These are phyloP conservation scores for Anthopleura xanthogrammica DNA, from an alignment of 92 coral and sea anemone species.

Conservation along the genomic window DNA sequence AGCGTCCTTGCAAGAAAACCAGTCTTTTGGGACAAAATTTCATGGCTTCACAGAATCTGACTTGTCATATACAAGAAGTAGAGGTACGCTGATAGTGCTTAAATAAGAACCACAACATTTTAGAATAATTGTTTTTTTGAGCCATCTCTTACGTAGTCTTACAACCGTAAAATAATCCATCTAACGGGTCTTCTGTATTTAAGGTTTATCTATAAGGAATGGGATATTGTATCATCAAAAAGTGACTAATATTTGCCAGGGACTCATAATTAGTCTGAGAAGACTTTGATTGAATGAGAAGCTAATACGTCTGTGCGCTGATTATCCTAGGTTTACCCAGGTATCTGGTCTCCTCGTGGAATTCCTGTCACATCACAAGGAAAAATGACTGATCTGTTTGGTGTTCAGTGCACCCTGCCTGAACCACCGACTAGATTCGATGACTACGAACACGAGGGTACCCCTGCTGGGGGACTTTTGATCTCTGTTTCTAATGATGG, in stretches of 20 bases:
- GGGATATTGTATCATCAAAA: too few relatives aligned
- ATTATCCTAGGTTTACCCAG: conserved; percentile 23
- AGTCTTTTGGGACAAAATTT: conserved; percentile 49
- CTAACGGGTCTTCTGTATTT: too few relatives aligned
- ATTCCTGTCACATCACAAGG: conserved; percentile 31
- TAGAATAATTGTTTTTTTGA: too few relatives aligned
- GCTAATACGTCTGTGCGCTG: neutral
- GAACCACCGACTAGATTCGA: conserved; percentile 34
- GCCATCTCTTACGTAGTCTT: too few relatives aligned
- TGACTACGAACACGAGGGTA: conserved; percentile 18
- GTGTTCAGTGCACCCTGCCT: conserved; percentile 53
- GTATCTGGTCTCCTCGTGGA: conserved; percentile 43
- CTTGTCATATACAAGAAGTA: conserved; percentile 61
- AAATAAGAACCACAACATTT: too few relatives aligned
- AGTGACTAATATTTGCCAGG: too few relatives aligned
- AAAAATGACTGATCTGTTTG: conserved; percentile 38
- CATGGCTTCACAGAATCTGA: conserved; percentile 42
- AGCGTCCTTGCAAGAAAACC: conserved; percentile 58
- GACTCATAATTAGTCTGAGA: too few relatives aligned
- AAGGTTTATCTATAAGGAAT: too few relatives aligned
- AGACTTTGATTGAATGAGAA: too few relatives aligned
- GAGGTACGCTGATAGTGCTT: conserved; percentile 21
- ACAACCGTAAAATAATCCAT: too few relatives aligned
- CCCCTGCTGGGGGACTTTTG: conserved; percentile 56
- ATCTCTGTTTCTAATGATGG: conserved; percentile 53